Evolutionary conservation across 1,140 invertebrate species (phyloP).

Genomic region (Temnothorax nylanderi): DNA sequence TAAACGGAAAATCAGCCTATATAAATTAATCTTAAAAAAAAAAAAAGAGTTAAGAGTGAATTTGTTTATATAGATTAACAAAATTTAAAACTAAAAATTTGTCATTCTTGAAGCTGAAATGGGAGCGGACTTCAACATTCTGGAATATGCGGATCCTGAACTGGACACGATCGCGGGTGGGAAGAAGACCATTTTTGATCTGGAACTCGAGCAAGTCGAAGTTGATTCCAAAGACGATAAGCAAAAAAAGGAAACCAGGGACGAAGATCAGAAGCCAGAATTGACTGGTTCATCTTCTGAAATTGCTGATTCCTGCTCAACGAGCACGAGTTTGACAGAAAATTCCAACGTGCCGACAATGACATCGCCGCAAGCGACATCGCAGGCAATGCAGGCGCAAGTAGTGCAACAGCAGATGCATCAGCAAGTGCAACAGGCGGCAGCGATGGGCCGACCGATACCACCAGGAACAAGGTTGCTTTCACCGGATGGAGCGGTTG

Average conservation of each 20-base stretch:
- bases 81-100: slow-evolving; percentile 48
- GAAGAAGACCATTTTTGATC: slow-evolving; percentile 91
- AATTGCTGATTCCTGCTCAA: slow-evolving; percentile 67
- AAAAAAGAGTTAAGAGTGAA: background rate
- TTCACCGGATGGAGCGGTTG: slow-evolving; percentile 88
- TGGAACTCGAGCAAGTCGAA: slow-evolving; percentile 91
- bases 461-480: slow-evolving; percentile 87
- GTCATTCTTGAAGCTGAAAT: slow-evolving; percentile 90
- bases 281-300: slow-evolving; percentile 67
- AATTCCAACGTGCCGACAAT: slow-evolving; percentile 72
- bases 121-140: slow-evolving; percentile 97
- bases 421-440: slow-evolving; percentile 87
- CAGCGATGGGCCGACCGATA: slow-evolving; percentile 87
- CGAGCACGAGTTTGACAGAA: slow-evolving; percentile 72
- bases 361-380: slow-evolving; percentile 67
- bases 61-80: slow-evolving; percentile 10
- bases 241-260: slow-evolving; percentile 84
- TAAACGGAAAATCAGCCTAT: background rate
- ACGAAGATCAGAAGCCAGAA: slow-evolving; percentile 79
- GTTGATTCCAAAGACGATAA: slow-evolving; percentile 87
- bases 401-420: slow-evolving; percentile 86
- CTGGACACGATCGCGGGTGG: slow-evolving; percentile 92
- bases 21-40: slow-evolving; percentile 66
- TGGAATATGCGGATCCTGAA: slow-evolving; percentile 98
- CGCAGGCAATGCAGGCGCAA: slow-evolving; percentile 77